Base-by-base conservation (phyloP, 1,140 invertebrate species). In the Drosophila quadrilineata region DNA sequence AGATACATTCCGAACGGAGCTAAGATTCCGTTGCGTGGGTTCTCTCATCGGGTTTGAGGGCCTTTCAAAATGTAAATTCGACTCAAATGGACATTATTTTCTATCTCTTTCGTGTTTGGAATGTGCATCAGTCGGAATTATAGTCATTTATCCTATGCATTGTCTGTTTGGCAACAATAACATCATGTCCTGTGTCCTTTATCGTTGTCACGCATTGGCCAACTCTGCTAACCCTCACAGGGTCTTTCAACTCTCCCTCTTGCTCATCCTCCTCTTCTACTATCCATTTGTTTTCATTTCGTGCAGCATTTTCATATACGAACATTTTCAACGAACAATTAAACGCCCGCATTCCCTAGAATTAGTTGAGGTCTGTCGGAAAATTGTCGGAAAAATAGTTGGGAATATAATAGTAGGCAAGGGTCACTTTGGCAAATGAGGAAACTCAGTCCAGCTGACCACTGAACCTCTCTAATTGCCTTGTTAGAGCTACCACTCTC, bases 271-370 rank as follows among this genome's bases (percentile, higher is more conserved):
- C 3, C 22, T 38, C 5, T n/a, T 40, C 45, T 26, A n/a, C 6
- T 49, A 64, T 49, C 52, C 52, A 63, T 63, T 68, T 68, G 58
- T 54, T 63, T 56, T 63, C 40, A 33, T 67, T 40, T 49, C 35
- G 43, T 36, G 43, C 31, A 38, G 56, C 40, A 29, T 62, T 60
- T 60, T 21, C 49, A 54, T 33, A 45, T 57, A 24, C 29, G 17
- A 9, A 31, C 33, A 26, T 75, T 75, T 64, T 8, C 6, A 35
- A 45, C 6, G 29, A 35, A 66, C 56, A 65, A 72, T 60, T 31
- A 59, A 66, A 63, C 71, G 69, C 73, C 77, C 79, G 79, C 77
- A 84, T 85, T 85, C 79, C 74, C 74, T 29, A 16, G 67, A 80
- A 80, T 80, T 75, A 75, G 62, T 71, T 36, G 69, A n/a, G n/a